Evolutionary conservation across 2,888 invertebrate species (phyloP).

Genomic region (Odontomyia ornata): DNA sequence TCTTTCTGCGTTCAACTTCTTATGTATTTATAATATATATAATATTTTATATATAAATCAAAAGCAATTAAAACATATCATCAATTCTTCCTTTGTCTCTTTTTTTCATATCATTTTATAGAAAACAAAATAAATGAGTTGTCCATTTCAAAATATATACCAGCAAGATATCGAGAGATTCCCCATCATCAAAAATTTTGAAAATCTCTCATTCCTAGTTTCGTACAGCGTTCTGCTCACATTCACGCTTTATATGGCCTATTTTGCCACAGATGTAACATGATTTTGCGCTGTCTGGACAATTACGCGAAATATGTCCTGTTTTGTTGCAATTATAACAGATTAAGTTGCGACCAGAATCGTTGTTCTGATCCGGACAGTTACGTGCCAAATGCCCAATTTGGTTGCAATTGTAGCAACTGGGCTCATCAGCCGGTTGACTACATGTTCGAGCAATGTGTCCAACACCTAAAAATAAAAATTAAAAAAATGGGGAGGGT

Average conservation of each 20-base stretch:
- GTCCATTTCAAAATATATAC: constrained; percentile 39
- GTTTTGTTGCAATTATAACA: constrained; percentile 96
- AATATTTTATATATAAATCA: constrained; percentile 36
- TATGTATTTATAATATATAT: constrained; percentile 43
- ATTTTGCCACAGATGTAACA: constrained; percentile 94
- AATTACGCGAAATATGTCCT: constrained; percentile 89
- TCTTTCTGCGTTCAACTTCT: constrained; percentile 21
- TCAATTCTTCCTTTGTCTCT: constrained; percentile 47
- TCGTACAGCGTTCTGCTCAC: constrained; percentile 75
- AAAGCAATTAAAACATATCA: constrained; percentile 46
- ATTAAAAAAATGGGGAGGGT: neutral
- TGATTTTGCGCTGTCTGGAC: constrained; percentile 83
- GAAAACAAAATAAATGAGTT: constrained; percentile 46
- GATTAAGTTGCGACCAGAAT: constrained; percentile 67
- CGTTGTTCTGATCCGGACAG: constrained; percentile 75
- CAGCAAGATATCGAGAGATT: constrained; percentile 31
- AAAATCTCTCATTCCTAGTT: constrained; percentile 55
- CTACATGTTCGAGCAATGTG: constrained; percentile 94
- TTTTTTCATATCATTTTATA: constrained; percentile 45
- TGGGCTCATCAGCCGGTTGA: constrained; percentile 82
- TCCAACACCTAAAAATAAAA: constrained; percentile 71
- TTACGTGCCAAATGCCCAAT: constrained; percentile 92
- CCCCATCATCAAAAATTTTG: neutral
- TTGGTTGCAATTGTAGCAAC: constrained; percentile 85
- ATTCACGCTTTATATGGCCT: constrained; percentile 90